These are phyloP conservation scores for Melanophora roralis DNA, from an alignment of 2,888 invertebrate species.

Conservation along the genomic window DNA sequence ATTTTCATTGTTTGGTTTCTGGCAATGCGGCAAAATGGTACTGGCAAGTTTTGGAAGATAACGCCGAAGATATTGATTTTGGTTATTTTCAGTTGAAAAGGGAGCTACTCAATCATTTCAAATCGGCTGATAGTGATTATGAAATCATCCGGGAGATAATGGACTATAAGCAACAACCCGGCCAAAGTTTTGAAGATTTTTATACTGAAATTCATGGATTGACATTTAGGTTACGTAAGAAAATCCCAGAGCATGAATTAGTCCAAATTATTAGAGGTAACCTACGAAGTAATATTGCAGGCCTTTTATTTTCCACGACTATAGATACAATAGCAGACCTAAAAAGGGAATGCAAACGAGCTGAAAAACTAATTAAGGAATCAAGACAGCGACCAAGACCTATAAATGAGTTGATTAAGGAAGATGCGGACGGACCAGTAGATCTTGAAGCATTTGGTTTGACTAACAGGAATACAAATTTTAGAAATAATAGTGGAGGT, in stretches of 20 bases:
- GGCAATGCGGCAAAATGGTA: too few relatives aligned
- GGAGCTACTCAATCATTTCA: neutral
- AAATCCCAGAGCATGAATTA: too few relatives aligned
- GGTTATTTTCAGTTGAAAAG: too few relatives aligned
- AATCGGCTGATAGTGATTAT: neutral
- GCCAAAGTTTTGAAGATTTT: slow-evolving; percentile 31
- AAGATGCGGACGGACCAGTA: neutral
- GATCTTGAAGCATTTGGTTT: too few relatives aligned
- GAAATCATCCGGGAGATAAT: slow-evolving; percentile 30
- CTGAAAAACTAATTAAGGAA: slow-evolving; percentile 17
- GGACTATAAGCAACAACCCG: slow-evolving; percentile 24
- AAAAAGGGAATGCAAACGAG: slow-evolving; percentile 10
- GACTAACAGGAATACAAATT: neutral
- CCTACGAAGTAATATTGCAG: neutral
- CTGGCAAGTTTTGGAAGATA: neutral
- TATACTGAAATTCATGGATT: slow-evolving; percentile 18
- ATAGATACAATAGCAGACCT: neutral
- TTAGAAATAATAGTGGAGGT: too few relatives aligned
- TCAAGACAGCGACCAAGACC: neutral
- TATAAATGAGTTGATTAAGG: neutral
- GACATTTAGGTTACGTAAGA: neutral
- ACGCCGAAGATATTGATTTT: slow-evolving; percentile 1
- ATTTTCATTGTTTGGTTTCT: too few relatives aligned
- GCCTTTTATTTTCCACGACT: neutral
- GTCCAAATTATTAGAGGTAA: neutral